phyloP scores from a whole-genome alignment of 1,140 invertebrate species.

The Papilio glaucus region DNA sequence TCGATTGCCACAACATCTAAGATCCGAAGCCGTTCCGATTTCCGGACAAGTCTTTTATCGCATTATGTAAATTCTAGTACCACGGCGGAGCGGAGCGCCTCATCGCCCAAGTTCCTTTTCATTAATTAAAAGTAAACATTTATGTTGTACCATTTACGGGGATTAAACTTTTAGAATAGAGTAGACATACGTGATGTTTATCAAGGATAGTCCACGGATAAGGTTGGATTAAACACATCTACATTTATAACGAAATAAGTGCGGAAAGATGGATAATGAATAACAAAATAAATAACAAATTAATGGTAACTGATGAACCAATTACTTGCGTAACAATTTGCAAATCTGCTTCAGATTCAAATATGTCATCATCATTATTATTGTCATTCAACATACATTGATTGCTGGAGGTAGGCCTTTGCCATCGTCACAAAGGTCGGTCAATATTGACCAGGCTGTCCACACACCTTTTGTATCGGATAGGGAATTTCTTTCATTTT shows the following conservation, averaged over 20 bases:
- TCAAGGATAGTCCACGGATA: not conserved
- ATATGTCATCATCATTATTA: not conserved
- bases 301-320: no score
- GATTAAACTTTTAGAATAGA: slow-evolving; percentile 18
- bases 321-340: no score
- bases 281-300: no score
- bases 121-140: slow-evolving; percentile 35
- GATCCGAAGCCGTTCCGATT: not conserved
- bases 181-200: not conserved
- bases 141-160: slow-evolving; percentile 11
- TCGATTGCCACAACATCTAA: not conserved
- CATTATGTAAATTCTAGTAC: slow-evolving; percentile 29
- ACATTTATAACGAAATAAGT: no score
- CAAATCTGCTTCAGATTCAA: not conserved
- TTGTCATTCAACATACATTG: no score
- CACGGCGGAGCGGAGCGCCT: slow-evolving; percentile 9
- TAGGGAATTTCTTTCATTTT: no score
- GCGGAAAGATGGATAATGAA: no score
- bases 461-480: no score
- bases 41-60: slow-evolving; percentile 21
- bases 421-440: no score
- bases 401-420: no score
- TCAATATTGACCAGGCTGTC: no score
- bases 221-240: no score
- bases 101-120: slow-evolving; percentile 26